A percentile compares a stretch with the other conserved stretches of the same genome.
Evolutionary conservation across 1,140 invertebrate genomes (phyloP).

Genomic region (Euschistus heros): DNA sequence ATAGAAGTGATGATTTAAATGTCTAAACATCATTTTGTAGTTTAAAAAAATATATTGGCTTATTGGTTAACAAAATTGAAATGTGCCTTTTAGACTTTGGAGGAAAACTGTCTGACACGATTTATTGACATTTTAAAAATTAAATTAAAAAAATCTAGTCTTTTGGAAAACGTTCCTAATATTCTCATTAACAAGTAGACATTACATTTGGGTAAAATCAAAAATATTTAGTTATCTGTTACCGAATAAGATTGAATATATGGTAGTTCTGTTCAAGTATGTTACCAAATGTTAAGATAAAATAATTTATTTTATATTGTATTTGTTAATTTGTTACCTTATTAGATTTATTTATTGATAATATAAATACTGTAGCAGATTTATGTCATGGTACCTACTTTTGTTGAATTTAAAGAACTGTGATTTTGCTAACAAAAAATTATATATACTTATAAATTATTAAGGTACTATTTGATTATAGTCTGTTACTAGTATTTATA

Average conservation of each 20-base stretch:
- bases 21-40: conserved; percentile 4
- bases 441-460: too few relatives aligned
- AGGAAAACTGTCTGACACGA: conserved; percentile 3
- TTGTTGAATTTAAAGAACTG: neutral
- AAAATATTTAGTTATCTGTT: conserved; percentile 12
- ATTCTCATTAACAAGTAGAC: neutral
- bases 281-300: conserved; percentile 17
- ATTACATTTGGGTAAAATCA: conserved; percentile 13
- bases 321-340: conserved; percentile 12
- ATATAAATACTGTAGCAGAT: neutral
- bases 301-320: conserved; percentile 15
- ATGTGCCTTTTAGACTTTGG: conserved; percentile 19
- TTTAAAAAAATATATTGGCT: neutral
- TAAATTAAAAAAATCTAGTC: conserved; percentile 21
- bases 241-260: conserved; percentile 7
- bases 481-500: too few relatives aligned
- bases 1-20: neutral
- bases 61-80: conserved; percentile 3
- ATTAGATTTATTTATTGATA: conserved; percentile 10
- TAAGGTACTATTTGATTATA: too few relatives aligned
- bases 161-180: conserved; percentile 25
- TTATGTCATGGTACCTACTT: neutral
- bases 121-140: conserved; percentile 3
- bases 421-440: neutral
- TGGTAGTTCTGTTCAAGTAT: neutral